phyloP scores from a whole-genome alignment of 2,888 invertebrate genomes.

The Priocnemis perturbator region DNA sequence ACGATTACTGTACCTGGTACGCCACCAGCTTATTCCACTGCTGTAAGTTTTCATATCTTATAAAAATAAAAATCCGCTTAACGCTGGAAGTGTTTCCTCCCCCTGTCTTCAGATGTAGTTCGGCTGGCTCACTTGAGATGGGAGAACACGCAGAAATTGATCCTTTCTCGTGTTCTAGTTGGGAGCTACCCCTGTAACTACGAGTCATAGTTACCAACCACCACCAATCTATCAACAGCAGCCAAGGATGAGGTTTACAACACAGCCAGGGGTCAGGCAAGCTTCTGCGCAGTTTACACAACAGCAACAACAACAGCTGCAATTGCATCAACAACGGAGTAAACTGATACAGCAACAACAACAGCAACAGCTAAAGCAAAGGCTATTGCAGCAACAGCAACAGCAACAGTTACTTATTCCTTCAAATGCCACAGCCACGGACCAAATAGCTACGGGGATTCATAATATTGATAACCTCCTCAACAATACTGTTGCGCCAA shows the following conservation, averaged over 20 bases:
- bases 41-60: constrained; percentile 71
- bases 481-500: constrained; percentile 91
- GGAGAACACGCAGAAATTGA: too few relatives aligned
- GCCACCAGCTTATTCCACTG: constrained; percentile 80
- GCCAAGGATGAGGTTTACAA: constrained; percentile 67
- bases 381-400: constrained; percentile 86
- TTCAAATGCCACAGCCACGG: constrained; percentile 83
- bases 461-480: constrained; percentile 90
- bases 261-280: constrained; percentile 67
- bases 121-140: too few relatives aligned
- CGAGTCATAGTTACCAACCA: constrained; percentile 73
- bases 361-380: constrained; percentile 79
- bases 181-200: constrained; percentile 71
- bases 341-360: constrained; percentile 77
- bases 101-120: too few relatives aligned
- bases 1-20: constrained; percentile 78
- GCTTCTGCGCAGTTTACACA: constrained; percentile 65
- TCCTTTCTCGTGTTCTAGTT: constrained; percentile 55
- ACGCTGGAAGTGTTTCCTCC: too few relatives aligned
- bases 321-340: constrained; percentile 70
- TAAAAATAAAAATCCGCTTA: too few relatives aligned
- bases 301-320: constrained; percentile 71
- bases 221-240: constrained; percentile 75
- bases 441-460: constrained; percentile 77
- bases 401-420: constrained; percentile 89